Evolutionary conservation across 2,113 vertebrate genomes (phyloP).

Genomic region (Rhea americana): DNA sequence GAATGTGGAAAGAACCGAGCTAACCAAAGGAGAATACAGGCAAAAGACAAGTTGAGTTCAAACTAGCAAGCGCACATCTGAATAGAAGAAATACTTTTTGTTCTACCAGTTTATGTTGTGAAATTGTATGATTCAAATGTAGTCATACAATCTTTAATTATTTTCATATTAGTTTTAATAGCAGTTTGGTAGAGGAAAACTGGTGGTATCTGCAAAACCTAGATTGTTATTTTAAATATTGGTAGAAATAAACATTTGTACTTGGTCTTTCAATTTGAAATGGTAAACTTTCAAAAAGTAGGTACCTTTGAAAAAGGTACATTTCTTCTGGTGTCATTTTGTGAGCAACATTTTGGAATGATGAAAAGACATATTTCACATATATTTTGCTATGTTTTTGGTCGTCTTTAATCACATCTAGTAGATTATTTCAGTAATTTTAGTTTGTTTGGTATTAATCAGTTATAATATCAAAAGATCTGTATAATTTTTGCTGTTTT

Average conservation of each 20-base stretch:
- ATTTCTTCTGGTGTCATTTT: not conserved
- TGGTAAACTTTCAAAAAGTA: not conserved
- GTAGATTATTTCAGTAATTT: not conserved
- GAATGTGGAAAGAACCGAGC: not conserved
- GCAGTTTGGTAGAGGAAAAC: not conserved
- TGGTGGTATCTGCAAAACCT: not conserved
- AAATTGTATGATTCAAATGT: not conserved
- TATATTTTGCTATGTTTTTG: not conserved
- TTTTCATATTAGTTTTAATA: not conserved
- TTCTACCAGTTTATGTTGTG: not conserved
- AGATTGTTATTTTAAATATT: not conserved
- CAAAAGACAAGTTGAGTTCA: not conserved
- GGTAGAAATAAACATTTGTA: not conserved
- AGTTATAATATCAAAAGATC: not conserved
- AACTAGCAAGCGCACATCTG: not conserved
- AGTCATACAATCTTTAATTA: fast-evolving
- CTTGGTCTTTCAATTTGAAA: not conserved
- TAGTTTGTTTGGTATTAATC: not conserved
- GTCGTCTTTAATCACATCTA: not conserved
- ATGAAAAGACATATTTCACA: not conserved
- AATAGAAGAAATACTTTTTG: not conserved
- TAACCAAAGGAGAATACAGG: not conserved
- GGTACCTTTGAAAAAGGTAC: not conserved
- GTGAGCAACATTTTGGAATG: not conserved
- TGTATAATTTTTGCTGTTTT: not conserved